Percentiles rank a stretch among this genome's conserved stretches.
These are phyloP conservation scores for Triplophysa bombifrons DNA, from an alignment of 2,797 vertebrate genomes.

Conservation along the genomic window DNA sequence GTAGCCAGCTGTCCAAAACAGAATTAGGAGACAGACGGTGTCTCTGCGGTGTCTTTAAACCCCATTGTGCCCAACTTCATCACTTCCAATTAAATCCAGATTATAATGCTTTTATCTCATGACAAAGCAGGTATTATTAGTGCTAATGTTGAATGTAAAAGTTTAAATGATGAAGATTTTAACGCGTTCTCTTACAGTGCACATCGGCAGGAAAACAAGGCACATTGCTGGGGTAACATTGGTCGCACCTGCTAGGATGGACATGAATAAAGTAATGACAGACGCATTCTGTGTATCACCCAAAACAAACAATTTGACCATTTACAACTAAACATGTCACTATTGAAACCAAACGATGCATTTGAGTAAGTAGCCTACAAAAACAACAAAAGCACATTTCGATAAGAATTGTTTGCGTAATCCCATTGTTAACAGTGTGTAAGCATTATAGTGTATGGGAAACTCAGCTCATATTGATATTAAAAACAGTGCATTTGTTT, in stretches of 20 bases:
- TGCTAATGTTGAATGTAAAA: background rate
- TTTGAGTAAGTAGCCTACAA: too few relatives aligned
- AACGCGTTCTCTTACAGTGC: background rate
- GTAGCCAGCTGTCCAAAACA: constrained; percentile 67
- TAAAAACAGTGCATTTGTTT: too few relatives aligned
- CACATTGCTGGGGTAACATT: background rate
- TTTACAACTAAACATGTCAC: background rate
- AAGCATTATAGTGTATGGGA: too few relatives aligned
- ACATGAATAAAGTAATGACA: background rate
- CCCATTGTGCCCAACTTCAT: constrained; percentile 54
- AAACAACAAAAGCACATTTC: background rate
- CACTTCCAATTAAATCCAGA: constrained; percentile 43
- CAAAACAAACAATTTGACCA: background rate
- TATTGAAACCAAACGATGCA: background rate
- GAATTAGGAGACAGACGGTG: constrained; percentile 64
- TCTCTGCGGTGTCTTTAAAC: constrained; percentile 56
- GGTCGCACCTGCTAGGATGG: constrained; percentile 44
- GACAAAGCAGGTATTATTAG: constrained; percentile 24
- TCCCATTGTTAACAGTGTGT: too few relatives aligned
- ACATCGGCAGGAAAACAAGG: background rate
- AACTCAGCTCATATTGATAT: too few relatives aligned
- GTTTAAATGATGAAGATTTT: background rate
- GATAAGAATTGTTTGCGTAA: background rate
- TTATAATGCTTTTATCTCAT: constrained; percentile 34
- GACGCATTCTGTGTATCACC: background rate